Base-by-base conservation (phyloP, 2,113 vertebrate genomes). In the Raphicerus campestris region DNA sequence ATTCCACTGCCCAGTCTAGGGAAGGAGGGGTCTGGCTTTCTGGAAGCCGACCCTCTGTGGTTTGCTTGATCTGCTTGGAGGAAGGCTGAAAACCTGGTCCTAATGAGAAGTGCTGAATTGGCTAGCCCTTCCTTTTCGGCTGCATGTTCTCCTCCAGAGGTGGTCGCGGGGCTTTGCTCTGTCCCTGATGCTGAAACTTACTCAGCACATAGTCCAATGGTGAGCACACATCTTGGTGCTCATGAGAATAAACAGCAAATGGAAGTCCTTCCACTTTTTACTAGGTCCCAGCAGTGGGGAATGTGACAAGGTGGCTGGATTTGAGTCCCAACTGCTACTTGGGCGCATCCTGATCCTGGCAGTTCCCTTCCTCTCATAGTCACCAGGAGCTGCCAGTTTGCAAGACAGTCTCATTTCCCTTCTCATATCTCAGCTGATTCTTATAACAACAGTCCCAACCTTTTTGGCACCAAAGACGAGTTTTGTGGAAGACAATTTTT, bases 1-100 rank as follows among this genome's bases (percentile, higher is more conserved):
- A 98, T 98, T 96, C 97, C 97, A 2, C 94, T 94, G 94, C 88
- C 96, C 98, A 97, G 98, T 95, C 95, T 97, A 91, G 70, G 95
- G 98, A 97, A 80, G 78, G 77, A 86, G 63, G 13, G 28, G 30
- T 58, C 56, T 70, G 73, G 22, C 28, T 49, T 89, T 49, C 80
- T 35, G 53, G 77, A 42, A 1, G 26, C 11, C 2, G 1, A 11
- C 32, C 51, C 26, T 47, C 35, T 3, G 26, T 15, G 51, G 19
- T 60, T 84, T 39, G 10, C 53, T 75, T 24, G 24, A 14, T 42
- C 20, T 83, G 47, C 75, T 92, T 28, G 9, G 47, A 20, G 63
- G 32, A 87, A 10, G 2, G 17, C 32, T 16, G n/a, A 42, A 20
- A 26, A 85, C 78, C 56, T 47, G 35, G 45, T 39, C 80, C 61